A percentile compares a stretch with the other conserved stretches of the same genome.
Evolutionary conservation across 2,888 invertebrate genomes (phyloP).

Genomic region (Sinhomidia bicolor): DNA sequence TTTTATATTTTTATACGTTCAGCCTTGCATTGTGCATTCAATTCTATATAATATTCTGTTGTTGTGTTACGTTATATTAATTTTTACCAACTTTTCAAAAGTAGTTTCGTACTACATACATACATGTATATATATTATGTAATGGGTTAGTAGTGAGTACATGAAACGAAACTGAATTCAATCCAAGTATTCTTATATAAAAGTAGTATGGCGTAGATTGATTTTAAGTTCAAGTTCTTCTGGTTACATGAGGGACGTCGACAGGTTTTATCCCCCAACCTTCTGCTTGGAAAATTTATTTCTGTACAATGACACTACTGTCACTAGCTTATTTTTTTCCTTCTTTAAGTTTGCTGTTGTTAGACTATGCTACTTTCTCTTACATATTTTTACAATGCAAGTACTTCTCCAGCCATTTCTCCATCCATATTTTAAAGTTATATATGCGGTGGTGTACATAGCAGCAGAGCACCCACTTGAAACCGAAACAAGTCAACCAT

Average conservation of each 20-base stretch:
- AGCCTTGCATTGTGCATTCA: neutral
- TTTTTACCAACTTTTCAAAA: too few species aligned
- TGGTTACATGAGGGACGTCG: neutral
- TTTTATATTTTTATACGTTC: neutral
- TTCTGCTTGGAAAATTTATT: neutral
- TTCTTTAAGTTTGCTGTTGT: neutral
- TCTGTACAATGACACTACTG: conserved; percentile 2
- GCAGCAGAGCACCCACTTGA: too few species aligned
- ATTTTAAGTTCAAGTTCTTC: neutral
- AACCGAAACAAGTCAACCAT: neutral
- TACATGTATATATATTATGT: too few species aligned
- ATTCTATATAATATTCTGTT: too few species aligned
- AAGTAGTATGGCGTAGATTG: too few species aligned
- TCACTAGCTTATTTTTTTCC: neutral
- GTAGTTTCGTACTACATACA: too few species aligned
- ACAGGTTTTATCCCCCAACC: neutral
- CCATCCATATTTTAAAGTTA: too few species aligned
- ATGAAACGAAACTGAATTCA: too few species aligned
- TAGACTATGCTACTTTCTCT: conserved; percentile 1
- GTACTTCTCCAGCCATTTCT: neutral
- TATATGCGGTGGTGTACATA: too few species aligned
- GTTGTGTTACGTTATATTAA: too few species aligned
- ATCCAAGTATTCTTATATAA: too few species aligned
- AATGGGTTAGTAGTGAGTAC: too few species aligned
- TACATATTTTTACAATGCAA: neutral